phyloP scores from a whole-genome alignment of 2,797 vertebrate genomes.

The Phalanger gymnotis region DNA sequence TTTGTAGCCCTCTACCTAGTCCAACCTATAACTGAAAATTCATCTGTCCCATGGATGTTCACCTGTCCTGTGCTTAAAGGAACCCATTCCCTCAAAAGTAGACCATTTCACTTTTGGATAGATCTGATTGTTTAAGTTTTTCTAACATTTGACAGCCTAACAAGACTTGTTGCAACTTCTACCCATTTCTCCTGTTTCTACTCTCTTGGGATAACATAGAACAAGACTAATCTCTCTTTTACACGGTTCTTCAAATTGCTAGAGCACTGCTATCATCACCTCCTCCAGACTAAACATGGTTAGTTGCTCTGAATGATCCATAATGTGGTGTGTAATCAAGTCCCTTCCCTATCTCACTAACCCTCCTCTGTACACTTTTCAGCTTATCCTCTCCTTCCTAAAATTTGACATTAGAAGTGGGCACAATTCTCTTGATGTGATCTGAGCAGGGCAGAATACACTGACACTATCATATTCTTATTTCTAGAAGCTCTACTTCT shows the following conservation, averaged over 20 bases:
- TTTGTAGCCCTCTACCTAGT: not conserved
- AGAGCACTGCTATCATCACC: not conserved
- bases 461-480: not conserved
- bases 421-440: not conserved
- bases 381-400: not conserved
- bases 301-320: not conserved
- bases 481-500: conserved; percentile 58
- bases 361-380: not conserved
- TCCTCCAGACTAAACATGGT: not conserved
- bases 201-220: not conserved
- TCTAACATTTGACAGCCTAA: not conserved
- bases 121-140: not conserved
- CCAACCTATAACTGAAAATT: not conserved
- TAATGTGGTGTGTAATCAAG: not conserved
- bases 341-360: not conserved
- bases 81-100: not conserved
- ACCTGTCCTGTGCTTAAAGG: not conserved
- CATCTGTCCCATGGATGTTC: not conserved
- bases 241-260: not conserved
- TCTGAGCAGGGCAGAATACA: not conserved
- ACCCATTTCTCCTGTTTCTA: not conserved
- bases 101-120: not conserved
- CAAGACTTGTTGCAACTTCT: not conserved
- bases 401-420: not conserved
- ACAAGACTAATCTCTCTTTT: not conserved